Evolutionary conservation across 37 sponge, comb jelly and placozoan genomes (phyloP), one percentile per base, ranked within the genome.

Genomic region (Eunapius fragilis): DNA sequence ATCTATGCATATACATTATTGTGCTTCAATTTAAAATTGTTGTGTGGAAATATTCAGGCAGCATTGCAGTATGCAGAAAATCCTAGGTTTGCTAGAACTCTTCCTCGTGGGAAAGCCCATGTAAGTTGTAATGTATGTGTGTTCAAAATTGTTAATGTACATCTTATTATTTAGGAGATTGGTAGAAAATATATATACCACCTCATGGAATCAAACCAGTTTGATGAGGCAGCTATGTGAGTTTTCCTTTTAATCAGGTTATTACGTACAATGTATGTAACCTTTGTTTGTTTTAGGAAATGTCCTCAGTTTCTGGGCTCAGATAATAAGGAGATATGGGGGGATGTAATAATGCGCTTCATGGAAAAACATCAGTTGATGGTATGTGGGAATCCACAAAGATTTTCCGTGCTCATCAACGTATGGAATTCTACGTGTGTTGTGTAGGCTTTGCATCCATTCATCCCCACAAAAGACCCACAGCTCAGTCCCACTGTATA

Each of bases 221-320:
- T 87, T 74, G 47, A 31, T 11, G 93, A 92, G 34, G 97, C 97
- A 70, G 99, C 99, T 22, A 84, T 82, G 94, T 90, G 37, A 74
- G 70, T 31, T n/a, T n/a, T 24, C 37, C 34, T 13, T n/a, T 25
- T 82, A 17, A 72, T 72, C 41, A 31, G 24, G n/a, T n/a, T n/a
- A n/a, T 25, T 26, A n/a, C 1, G 78, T 84, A 19, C 26, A 85
- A 19, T 23, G 74, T 28, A 72, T 72, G 13, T 36, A 76, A 37
- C 23, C 37, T 76, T 76, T 32, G 41, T 37, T 2, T 37, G 14
- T 50, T 28, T 3, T 67, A 87, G 88, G 71, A 87, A 91, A 67
- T 91, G 92, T 37, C 79, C 45, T 2, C 85, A 87, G 25, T 50
- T 87, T 27, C 23, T 91, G n/a, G 87, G 80, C 25, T 22, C 31